phyloP scores from a whole-genome alignment of 2,888 invertebrate genomes.

The Tetragonula carbonaria region DNA sequence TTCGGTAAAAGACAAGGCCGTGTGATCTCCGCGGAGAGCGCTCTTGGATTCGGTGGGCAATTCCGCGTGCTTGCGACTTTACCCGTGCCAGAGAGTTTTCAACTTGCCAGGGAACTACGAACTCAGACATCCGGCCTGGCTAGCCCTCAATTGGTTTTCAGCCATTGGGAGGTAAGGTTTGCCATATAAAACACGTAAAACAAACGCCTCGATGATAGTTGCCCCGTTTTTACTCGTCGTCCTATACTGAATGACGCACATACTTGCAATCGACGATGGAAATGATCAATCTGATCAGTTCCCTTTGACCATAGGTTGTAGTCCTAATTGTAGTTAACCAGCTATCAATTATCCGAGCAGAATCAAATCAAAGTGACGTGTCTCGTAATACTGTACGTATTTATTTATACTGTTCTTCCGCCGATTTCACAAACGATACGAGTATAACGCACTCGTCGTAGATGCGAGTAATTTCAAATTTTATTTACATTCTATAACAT shows the following conservation, averaged over 20 bases:
- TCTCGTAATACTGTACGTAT: not conserved
- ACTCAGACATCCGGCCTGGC: slow-evolving; percentile 98
- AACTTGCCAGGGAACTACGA: slow-evolving; percentile 96
- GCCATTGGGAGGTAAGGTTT: slow-evolving; percentile 96
- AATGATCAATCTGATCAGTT: no score
- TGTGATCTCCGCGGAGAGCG: slow-evolving; percentile 94
- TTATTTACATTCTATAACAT: not conserved
- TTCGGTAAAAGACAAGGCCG: slow-evolving; percentile 94
- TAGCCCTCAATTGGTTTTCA: slow-evolving; percentile 97
- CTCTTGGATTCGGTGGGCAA: slow-evolving; percentile 93
- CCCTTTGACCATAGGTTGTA: not conserved
- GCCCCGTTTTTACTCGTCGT: slow-evolving; percentile 12
- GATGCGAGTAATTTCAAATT: not conserved
- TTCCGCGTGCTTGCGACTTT: slow-evolving; percentile 95
- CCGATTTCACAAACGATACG: not conserved
- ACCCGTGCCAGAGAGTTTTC: slow-evolving; percentile 98
- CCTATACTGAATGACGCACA: no score
- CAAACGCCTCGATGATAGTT: not conserved
- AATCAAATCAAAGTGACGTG: not conserved
- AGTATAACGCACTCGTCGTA: not conserved
- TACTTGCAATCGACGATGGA: no score
- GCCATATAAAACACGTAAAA: slow-evolving; percentile 3
- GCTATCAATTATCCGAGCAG: not conserved
- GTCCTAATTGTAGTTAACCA: not conserved
- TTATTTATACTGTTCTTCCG: not conserved